A percentile compares a stretch with the other conserved stretches of the same genome.
Evolutionary conservation across 2,797 vertebrate species (phyloP).

Genomic region (Dendrocincla fuliginosa): DNA sequence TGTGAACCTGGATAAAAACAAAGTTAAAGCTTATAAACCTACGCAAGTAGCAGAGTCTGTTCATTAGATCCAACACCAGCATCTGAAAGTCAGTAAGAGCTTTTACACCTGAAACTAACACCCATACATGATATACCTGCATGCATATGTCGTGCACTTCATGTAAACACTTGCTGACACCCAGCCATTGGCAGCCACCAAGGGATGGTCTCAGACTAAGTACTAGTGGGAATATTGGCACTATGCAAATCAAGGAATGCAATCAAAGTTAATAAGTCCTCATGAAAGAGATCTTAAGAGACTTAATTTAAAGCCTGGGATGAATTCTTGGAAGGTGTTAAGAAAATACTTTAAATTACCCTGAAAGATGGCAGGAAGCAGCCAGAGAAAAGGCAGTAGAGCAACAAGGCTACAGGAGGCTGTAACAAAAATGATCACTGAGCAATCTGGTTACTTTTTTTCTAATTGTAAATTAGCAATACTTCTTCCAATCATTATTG

Average conservation of each 20-base stretch:
- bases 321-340: neutral
- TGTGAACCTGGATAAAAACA: conserved; percentile 84
- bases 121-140: conserved; percentile 34
- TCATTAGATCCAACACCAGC: conserved; percentile 67
- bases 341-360: neutral
- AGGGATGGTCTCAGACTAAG: neutral
- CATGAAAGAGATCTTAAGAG: neutral
- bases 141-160: conserved; percentile 27
- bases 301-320: neutral
- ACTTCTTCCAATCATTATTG: neutral
- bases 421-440: neutral
- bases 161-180: neutral
- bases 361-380: neutral
- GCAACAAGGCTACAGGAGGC: neutral
- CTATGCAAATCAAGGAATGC: neutral
- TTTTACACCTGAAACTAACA: neutral
- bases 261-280: neutral
- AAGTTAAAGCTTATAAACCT: conserved; percentile 66
- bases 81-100: neutral
- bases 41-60: conserved; percentile 67
- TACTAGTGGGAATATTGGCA: neutral
- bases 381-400: neutral
- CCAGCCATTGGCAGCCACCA: neutral
- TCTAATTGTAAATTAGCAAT: neutral
- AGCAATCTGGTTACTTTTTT: neutral